Evolutionary conservation across 2,888 invertebrate genomes (phyloP), one percentile per base, ranked within the genome.

Genomic region (Pyrrhia umbra): DNA sequence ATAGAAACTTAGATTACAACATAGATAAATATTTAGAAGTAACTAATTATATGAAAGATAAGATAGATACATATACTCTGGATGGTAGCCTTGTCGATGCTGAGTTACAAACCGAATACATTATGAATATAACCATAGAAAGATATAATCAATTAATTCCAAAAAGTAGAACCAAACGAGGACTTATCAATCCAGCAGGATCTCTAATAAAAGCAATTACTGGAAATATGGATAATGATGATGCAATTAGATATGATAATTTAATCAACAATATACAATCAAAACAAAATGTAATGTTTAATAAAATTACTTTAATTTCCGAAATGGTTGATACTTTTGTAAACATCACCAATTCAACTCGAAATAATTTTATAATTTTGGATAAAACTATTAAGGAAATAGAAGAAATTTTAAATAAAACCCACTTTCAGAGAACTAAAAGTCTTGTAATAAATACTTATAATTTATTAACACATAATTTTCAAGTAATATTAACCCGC

Each of bases 361-460:
- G 56, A 67, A 46, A 59, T 66, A 66, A 75, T 67, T 45, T 52
- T 25, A 54, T 54, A 16, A 49, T 42, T 2, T 21, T 68, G 21
- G 59, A 58, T 13, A 45, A 52, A 25, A 61, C 60, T n/a, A 56
- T 58, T 49, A 67, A 64, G 6, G 51, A 46, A 47, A 77, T 63
- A 18, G 18, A 58, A 70, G 39, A 27, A 52, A 68, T 55, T 63
- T 51, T 56, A 39, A 63, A 34, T 20, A 43, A 39, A 52, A 61
- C 43, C 21, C 51, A 34, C 6, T 47, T 40, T 15, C 47, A 47
- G 47, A 47, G 56, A 23, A 56, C 54, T 63, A 43, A 67, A 27
- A 27, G 16, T 16, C 46, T 46, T 27, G 18, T 34, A 5, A 2
- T 40, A 40, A 16, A 15, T 16, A 40, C 40, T n/a, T n/a, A n/a